Evolutionary conservation across 2,888 invertebrate genomes (phyloP), one percentile per base, ranked within the genome.

Genomic region (Salticus scenicus): DNA sequence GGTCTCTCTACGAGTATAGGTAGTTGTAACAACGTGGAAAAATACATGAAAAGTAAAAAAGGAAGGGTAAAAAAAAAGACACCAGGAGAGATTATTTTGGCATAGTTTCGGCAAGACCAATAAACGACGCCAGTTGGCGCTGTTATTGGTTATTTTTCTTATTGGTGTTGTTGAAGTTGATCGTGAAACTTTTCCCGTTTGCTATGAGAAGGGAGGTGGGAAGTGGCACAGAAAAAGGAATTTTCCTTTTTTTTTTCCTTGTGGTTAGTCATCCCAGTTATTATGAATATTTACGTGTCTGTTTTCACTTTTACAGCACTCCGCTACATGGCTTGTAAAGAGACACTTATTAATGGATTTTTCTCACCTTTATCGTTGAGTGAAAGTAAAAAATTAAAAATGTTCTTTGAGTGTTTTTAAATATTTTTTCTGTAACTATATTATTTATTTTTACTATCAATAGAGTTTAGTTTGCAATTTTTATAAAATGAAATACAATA

Each of bases 91-190:
- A 57, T 57, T 77, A 67, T 77, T 57, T 77, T 33, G 69, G 41
- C 63, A 72, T 78, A 63, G 78, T 47, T 63, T 42, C 37, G 28
- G 42, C 66, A 42, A 64, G 66, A 37, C 80, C 80, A 73, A 73
- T 80, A 73, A 81, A 74, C 31, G 81, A 81, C 81, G 57, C 73
- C 74, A 74, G 74, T 81, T 74, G 81, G 81, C 74, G 81, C 74
- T 81, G 81, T 74, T 81, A 74, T 74, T 57, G 67, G 80, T 73
- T 67, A 63, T 63, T 79, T 64, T 79, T 51, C 24, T 71, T 72
- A 33, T 47, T 66, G 64, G 30, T 51, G 27, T 72, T 67, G 47
- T 73, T 47, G 67, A 74, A 37, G 74, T 66, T 73, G 31, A 42
- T 81, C 20, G 57, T 51, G 37, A 30, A 81, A 81, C 81, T 81